A percentile compares a stretch with the other conserved stretches of the same genome.
phyloP scores from a whole-genome alignment of 2,888 invertebrate species.

The Brenthis ino region DNA sequence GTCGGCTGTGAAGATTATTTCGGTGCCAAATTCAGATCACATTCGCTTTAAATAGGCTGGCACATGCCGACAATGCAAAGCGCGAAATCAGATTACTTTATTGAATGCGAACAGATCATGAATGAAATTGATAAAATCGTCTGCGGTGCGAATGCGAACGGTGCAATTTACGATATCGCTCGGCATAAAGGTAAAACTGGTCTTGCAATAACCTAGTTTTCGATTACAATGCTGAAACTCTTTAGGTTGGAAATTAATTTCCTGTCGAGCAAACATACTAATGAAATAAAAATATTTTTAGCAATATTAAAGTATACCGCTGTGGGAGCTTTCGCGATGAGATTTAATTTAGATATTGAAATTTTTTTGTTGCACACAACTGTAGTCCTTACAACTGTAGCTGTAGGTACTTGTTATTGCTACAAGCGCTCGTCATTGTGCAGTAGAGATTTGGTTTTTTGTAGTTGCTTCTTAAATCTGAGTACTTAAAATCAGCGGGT shows the following conservation, averaged over 20 bases:
- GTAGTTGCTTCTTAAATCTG: not conserved
- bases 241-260: slow-evolving; percentile 38
- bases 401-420: not conserved
- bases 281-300: slow-evolving; percentile 25
- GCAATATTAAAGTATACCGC: slow-evolving; percentile 1
- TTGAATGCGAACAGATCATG: slow-evolving; percentile 62
- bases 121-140: slow-evolving; percentile 75
- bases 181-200: slow-evolving; percentile 35
- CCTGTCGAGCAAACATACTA: slow-evolving; percentile 25
- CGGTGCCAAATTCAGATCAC: slow-evolving; percentile 66
- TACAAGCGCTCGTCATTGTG: slow-evolving; percentile 3
- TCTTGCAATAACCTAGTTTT: slow-evolving; percentile 40
- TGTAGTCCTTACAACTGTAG: slow-evolving; percentile 10
- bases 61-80: slow-evolving; percentile 61
- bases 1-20: slow-evolving; percentile 70
- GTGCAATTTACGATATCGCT: slow-evolving; percentile 52
- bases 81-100: slow-evolving; percentile 74
- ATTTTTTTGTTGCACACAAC: slow-evolving; percentile 8
- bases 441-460: not conserved
- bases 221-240: slow-evolving; percentile 35
- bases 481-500: too few relatives aligned
- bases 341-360: slow-evolving; percentile 23
- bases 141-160: slow-evolving; percentile 56
- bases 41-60: slow-evolving; percentile 47
- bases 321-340: slow-evolving; percentile 6